phyloP scores from a whole-genome alignment of 2,797 vertebrate species.

The Erethizon dorsatum region DNA sequence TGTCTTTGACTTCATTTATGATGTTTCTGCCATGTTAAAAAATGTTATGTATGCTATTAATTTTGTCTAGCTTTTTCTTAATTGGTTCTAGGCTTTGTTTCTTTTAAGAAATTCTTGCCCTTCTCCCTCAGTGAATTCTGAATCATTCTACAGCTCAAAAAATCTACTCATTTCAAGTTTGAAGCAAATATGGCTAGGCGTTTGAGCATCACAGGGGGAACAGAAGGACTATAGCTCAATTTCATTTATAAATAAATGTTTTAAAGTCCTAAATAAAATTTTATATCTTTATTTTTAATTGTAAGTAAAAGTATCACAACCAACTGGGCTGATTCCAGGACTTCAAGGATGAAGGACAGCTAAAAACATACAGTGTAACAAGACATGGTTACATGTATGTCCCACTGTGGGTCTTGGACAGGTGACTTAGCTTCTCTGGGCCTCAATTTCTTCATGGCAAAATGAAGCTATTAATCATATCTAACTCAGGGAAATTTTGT shows the following conservation, averaged over 20 bases:
- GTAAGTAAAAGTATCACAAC: not conserved
- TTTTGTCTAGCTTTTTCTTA: slow-evolving; percentile 11
- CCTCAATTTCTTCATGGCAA: slow-evolving; percentile 4
- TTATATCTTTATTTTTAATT: slow-evolving; percentile 5
- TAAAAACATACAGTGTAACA: not conserved
- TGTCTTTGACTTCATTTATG: not conserved
- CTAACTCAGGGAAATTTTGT: slow-evolving; percentile 24
- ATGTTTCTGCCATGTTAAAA: not conserved
- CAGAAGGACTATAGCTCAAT: not conserved
- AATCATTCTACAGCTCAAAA: slow-evolving; percentile 19
- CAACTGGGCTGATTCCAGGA: not conserved
- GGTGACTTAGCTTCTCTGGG: not conserved
- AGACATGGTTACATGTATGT: not conserved
- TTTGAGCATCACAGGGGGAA: not conserved
- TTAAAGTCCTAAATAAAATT: slow-evolving; percentile 26
- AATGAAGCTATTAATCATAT: not conserved
- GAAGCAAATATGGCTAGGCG: not conserved
- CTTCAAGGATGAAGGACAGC: not conserved
- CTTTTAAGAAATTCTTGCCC: slow-evolving; percentile 17
- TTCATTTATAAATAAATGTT: slow-evolving; percentile 16
- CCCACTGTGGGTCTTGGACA: not conserved
- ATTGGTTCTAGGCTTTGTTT: slow-evolving; percentile 27
- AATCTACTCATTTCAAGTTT: not conserved
- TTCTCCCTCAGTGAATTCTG: not conserved
- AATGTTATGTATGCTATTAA: not conserved